phyloP scores from a whole-genome alignment of 2,888 invertebrate species.

The Hypsopygia costalis region DNA sequence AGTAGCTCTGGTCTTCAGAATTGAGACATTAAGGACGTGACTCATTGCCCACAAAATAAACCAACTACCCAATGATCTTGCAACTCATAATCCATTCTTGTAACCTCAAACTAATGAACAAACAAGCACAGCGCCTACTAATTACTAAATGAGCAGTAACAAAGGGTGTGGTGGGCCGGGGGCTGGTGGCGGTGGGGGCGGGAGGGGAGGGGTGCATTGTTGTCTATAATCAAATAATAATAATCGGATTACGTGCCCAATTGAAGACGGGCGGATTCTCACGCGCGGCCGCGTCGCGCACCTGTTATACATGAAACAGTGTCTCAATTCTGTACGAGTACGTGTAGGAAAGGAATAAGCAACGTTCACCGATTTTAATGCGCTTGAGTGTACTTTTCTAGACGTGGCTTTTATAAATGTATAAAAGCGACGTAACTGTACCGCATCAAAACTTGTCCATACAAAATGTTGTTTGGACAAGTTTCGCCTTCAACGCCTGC shows the following conservation, averaged over 20 bases:
- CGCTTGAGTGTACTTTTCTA: too few species aligned
- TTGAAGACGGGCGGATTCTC: constrained; percentile 6
- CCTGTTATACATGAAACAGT: background rate
- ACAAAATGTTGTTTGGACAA: too few species aligned
- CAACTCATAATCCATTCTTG: background rate
- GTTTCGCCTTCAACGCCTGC: too few species aligned
- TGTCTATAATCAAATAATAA: constrained; percentile 11
- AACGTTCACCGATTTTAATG: too few species aligned
- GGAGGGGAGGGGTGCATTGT: constrained; percentile 1
- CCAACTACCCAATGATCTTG: background rate
- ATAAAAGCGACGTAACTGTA: too few species aligned
- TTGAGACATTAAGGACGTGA: too few species aligned
- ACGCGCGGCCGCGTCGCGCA: background rate
- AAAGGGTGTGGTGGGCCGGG: background rate
- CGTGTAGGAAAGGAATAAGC: too few species aligned
- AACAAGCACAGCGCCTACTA: background rate
- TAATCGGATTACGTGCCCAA: constrained; percentile 12
- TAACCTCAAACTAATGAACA: background rate
- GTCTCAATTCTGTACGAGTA: background rate
- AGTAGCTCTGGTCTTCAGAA: too few species aligned
- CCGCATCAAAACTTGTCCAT: too few species aligned
- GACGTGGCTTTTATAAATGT: too few species aligned
- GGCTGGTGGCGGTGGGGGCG: background rate
- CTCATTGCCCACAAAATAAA: too few species aligned
- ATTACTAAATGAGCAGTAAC: constrained; percentile 2